These are phyloP conservation scores for Apodemus speciosus DNA, from an alignment of 2,113 vertebrate genomes.

Conservation along the genomic window DNA sequence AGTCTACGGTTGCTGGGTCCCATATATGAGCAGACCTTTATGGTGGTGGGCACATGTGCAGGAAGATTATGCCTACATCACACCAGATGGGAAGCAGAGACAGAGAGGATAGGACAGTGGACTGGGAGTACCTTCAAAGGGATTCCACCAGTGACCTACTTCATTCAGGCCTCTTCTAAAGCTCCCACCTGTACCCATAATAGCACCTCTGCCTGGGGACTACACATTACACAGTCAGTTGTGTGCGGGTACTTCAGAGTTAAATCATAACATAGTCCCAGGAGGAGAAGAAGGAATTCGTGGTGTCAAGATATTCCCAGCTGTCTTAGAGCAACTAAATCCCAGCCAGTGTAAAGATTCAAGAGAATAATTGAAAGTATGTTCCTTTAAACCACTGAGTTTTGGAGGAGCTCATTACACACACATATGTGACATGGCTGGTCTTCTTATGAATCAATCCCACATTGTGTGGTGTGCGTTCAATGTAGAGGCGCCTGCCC, in stretches of 20 bases:
- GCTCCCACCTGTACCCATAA: background rate
- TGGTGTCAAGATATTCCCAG: background rate
- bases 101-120: background rate
- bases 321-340: background rate
- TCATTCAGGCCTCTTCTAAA: too few species aligned
- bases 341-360: background rate
- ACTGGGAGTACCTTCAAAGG: background rate
- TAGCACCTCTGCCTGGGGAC: background rate
- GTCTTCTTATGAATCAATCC: background rate
- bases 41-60: background rate
- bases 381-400: background rate
- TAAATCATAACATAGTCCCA: background rate
- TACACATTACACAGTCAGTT: background rate
- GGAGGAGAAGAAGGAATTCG: background rate
- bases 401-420: background rate
- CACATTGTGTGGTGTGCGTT: background rate
- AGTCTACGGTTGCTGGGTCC: background rate
- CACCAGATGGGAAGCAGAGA: background rate
- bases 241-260: background rate
- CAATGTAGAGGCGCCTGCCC: background rate
- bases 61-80: background rate
- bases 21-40: background rate
- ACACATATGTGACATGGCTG: background rate
- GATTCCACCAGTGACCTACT: background rate
- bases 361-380: background rate